Evolutionary conservation across 2,113 vertebrate species (phyloP).

Genomic region (Sorex fumeus): DNA sequence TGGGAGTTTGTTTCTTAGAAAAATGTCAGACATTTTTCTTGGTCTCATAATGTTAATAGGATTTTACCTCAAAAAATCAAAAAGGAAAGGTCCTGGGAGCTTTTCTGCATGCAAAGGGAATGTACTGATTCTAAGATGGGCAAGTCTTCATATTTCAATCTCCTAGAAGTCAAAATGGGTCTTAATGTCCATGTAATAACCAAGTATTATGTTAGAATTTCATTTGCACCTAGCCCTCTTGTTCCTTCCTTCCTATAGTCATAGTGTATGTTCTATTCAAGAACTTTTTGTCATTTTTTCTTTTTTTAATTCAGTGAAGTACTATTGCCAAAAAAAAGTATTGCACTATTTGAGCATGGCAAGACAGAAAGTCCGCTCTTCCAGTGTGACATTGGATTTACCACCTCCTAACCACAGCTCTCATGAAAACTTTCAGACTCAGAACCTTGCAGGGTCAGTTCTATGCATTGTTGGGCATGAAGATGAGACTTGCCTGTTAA

Average conservation of each 20-base stretch:
- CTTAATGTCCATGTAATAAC: neutral
- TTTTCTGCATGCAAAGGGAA: neutral
- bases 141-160: neutral
- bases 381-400: neutral
- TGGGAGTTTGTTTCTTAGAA: conserved; percentile 49
- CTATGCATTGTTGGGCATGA: neutral
- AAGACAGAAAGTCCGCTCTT: neutral
- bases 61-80: neutral
- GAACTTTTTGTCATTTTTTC: too few species aligned
- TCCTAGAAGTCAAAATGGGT: neutral
- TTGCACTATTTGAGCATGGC: neutral
- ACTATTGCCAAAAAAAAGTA: neutral
- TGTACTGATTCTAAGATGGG: neutral
- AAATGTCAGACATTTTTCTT: conserved; percentile 35
- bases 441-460: neutral
- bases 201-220: neutral
- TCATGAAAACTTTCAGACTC: conserved; percentile 3
- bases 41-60: neutral
- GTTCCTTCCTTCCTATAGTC: neutral
- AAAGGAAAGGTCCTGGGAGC: neutral
- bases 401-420: neutral
- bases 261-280: neutral
- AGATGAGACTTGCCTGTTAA: neutral
- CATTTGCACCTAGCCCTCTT: neutral
- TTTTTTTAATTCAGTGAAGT: neutral